phyloP scores from a whole-genome alignment of 2,113 vertebrate genomes.

The Pedetes capensis region DNA sequence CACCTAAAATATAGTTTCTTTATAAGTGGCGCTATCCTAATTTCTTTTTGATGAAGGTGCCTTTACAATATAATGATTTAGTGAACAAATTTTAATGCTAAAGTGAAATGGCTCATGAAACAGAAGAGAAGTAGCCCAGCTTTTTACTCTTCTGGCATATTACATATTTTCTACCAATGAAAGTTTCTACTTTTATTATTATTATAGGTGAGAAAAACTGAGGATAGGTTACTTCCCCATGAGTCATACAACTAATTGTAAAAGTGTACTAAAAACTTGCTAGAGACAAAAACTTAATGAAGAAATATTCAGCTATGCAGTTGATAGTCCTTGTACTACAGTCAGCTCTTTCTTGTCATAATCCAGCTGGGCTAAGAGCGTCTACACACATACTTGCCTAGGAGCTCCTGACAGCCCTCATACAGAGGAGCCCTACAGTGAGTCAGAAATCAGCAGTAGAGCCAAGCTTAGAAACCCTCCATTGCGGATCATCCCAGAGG shows the following conservation, averaged over 20 bases:
- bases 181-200: slow-evolving; percentile 39
- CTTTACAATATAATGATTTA: slow-evolving; percentile 49
- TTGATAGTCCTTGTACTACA: neutral
- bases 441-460: neutral
- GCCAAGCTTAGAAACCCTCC: neutral
- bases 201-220: neutral
- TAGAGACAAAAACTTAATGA: slow-evolving; percentile 1
- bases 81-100: slow-evolving; percentile 39
- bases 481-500: slow-evolving; percentile 55
- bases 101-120: slow-evolving; percentile 39
- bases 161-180: slow-evolving; percentile 20
- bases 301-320: neutral
- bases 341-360: neutral
- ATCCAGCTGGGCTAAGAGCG: neutral
- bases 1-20: slow-evolving; percentile 63
- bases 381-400: neutral
- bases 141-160: slow-evolving; percentile 57
- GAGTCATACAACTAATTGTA: neutral
- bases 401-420: neutral
- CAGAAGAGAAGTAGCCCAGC: slow-evolving; percentile 6
- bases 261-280: neutral
- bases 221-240: neutral
- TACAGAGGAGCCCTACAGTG: neutral
- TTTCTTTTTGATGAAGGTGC: slow-evolving; percentile 54
- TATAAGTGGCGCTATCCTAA: neutral